These are phyloP conservation scores for Alentia gelatinosa DNA, from an alignment of 2,888 invertebrate species.

Conservation along the genomic window DNA sequence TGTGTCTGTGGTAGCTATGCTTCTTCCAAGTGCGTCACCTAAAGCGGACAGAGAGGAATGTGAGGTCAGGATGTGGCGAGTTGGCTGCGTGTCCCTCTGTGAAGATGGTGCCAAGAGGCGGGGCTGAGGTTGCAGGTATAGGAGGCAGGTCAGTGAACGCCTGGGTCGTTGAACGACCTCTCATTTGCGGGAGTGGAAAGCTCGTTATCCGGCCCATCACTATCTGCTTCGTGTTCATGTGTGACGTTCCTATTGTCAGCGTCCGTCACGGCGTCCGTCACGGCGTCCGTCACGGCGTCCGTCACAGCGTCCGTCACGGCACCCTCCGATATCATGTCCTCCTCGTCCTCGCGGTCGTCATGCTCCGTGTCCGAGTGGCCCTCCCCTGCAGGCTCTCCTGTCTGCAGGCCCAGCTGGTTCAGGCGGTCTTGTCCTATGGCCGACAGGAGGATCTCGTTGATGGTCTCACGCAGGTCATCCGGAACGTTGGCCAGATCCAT, in stretches of 20 bases:
- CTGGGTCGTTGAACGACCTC: background rate
- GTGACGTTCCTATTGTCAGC: background rate
- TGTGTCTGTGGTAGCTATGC: no score
- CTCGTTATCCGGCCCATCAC: background rate
- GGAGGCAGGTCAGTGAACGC: background rate
- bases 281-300: background rate
- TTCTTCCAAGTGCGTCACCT: no score
- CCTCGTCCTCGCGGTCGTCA: background rate
- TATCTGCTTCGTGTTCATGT: background rate
- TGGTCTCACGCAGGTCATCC: background rate
- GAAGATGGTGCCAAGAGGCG: no score
- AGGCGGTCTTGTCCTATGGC: background rate
- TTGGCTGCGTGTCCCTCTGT: no score
- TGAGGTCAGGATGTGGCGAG: no score
- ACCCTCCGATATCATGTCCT: background rate
- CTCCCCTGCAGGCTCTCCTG: background rate
- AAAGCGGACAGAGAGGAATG: no score
- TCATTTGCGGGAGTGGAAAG: background rate
- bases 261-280: background rate
- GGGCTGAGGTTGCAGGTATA: no score
- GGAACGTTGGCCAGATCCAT: background rate
- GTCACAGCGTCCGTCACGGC: background rate
- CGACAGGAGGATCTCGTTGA: slow-evolving; percentile 8
- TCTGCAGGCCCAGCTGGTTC: background rate
- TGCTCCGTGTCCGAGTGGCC: slow-evolving; percentile 8